phyloP scores from a whole-genome alignment of 2,113 vertebrate species.

The Ancistrus triradiatus region DNA sequence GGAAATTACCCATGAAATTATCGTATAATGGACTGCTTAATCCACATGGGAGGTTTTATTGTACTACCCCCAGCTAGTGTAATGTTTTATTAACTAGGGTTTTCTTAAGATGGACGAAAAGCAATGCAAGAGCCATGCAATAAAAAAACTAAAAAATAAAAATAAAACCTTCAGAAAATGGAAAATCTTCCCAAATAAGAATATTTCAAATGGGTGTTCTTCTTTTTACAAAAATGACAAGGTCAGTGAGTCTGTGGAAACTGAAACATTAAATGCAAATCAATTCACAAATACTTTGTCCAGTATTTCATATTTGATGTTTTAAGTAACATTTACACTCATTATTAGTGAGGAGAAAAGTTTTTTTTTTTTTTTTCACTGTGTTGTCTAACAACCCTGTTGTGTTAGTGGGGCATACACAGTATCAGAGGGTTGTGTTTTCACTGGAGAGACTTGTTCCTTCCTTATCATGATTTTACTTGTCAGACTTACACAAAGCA shows the following conservation, averaged over 20 bases:
- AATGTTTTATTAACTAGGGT: no score
- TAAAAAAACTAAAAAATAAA: not conserved
- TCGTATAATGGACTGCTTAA: no score
- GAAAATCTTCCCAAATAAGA: no score
- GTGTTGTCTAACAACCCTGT: not conserved
- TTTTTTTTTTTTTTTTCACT: not conserved
- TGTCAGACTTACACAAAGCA: slow-evolving; percentile 5
- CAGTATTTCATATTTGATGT: not conserved
- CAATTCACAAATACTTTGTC: not conserved
- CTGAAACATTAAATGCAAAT: not conserved
- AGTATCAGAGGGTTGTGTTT: slow-evolving; percentile 3
- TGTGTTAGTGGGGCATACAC: slow-evolving; percentile 2
- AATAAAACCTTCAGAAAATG: not conserved
- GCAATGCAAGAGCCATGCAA: no score
- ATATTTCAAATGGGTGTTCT: not conserved
- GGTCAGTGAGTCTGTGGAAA: not conserved
- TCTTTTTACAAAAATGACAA: not conserved
- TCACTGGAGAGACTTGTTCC: slow-evolving; percentile 9
- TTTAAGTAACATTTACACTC: not conserved
- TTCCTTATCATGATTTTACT: slow-evolving; percentile 31
- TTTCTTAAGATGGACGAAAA: no score
- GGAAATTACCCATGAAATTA: slow-evolving; percentile 1
- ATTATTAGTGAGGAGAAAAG: not conserved
- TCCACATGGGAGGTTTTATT: no score
- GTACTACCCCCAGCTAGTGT: no score